Evolutionary conservation across 2,888 invertebrate species (phyloP), one percentile per base, ranked within the genome.

Genomic region (Sthenelais limicola): DNA sequence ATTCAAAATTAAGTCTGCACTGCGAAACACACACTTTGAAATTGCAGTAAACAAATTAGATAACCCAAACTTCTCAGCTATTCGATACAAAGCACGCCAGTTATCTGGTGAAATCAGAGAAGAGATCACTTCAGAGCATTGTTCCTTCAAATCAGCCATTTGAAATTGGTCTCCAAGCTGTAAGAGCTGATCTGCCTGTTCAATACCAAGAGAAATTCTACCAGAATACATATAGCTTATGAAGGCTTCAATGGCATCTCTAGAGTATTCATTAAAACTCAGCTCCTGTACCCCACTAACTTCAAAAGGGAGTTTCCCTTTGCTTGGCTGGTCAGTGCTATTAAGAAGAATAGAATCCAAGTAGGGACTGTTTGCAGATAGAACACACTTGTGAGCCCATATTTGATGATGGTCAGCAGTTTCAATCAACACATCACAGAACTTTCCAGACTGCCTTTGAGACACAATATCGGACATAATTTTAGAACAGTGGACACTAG

Each of bases 191-290:
- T 30, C 38, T n/a, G 51, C 12, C n/a, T 21, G 33, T 4, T 49
- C 24, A 15, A 33, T 15, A 7, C 18, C 32, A 1, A 68, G 7
- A 9, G 47, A 30, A 9, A 52, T 30, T 18, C 33, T 21, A 9
- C 70, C 70, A 3, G 35, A 38, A 30, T 70, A 70, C 70, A 70
- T 70, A 28, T 38, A 70, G 18, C 43, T 56, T 3, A 70, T 35
- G 1, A 70, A 32, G 4, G 24, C 1, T 7, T 70, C 43, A 21
- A 54, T 9, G 18, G 56, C 21, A 12, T 30, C 54, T 43, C 26
- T 7, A 3, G 70, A 68, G 21, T 21, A 24, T n/a, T 35, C 51
- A 5, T 33, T 30, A 9, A 68, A 21, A n/a, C 24, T 26, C 12
- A 68, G 15, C 33, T 56, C 32, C 21, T 56, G 56, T 1, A 28